Percentiles rank a stretch among this genome's conserved stretches.
phyloP scores from a whole-genome alignment of 2,797 vertebrate genomes.

The Brachyrhaphis roseni region DNA sequence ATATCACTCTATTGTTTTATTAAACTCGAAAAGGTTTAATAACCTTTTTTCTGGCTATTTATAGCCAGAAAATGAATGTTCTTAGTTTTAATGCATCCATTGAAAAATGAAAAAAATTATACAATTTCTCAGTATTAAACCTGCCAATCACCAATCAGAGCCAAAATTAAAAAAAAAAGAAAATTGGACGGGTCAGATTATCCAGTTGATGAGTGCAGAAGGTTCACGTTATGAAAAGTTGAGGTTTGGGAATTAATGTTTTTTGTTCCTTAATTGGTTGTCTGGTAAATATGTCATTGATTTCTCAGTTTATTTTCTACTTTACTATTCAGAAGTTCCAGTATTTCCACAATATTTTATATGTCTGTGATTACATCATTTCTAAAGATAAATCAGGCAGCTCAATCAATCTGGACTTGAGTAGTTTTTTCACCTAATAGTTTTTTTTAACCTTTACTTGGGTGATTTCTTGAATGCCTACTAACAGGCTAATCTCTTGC shows the following conservation, averaged over 20 bases:
- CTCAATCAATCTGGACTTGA: neutral
- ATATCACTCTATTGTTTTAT: neutral
- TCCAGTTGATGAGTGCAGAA: neutral
- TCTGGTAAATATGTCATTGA: neutral
- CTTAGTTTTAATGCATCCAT: neutral
- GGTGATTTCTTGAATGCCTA: neutral
- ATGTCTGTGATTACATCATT: neutral
- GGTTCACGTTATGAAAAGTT: neutral
- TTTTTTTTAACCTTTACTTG: neutral
- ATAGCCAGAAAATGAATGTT: neutral
- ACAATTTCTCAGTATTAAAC: neutral
- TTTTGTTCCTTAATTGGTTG: neutral
- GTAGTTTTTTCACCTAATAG: neutral
- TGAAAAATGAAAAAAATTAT: neutral
- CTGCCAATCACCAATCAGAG: neutral
- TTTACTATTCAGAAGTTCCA: neutral
- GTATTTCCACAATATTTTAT: neutral
- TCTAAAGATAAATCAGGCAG: neutral
- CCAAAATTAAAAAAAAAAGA: neutral
- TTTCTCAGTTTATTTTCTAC: neutral
- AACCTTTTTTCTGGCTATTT: too few relatives aligned
- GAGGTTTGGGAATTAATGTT: neutral
- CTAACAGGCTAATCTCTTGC: neutral
- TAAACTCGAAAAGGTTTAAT: too few relatives aligned
- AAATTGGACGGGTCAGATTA: neutral